Conservation (phyloP, 1,140 invertebrate species). For the Dreissena polymorpha region DNA sequence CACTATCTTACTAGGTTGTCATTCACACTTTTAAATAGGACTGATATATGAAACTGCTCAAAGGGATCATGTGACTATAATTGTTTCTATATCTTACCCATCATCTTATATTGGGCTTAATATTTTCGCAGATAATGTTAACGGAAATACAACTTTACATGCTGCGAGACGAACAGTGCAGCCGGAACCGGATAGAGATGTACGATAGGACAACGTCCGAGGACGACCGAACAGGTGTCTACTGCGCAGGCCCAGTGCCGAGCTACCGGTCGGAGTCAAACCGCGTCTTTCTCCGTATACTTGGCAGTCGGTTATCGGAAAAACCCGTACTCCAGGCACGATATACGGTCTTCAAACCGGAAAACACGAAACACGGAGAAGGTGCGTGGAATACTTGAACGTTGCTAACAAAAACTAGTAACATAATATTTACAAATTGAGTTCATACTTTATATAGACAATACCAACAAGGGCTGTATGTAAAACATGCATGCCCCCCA, state of each 20-base stretch:
- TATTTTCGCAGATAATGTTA: constrained; percentile 29
- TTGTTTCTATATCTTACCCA: no score
- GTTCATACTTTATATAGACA: no score
- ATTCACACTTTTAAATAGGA: no score
- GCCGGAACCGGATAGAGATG: constrained; percentile 43
- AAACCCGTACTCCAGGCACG: constrained; percentile 44
- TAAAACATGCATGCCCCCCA: no score
- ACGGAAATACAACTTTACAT: constrained; percentile 41
- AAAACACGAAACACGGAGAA: background rate
- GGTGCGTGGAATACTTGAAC: background rate
- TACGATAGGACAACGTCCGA: constrained; percentile 40
- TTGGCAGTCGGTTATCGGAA: constrained; percentile 34
- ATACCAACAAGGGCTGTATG: no score
- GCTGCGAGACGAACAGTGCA: constrained; percentile 31
- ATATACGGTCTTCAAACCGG: constrained; percentile 45
- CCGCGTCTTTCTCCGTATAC: constrained; percentile 38
- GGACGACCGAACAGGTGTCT: constrained; percentile 33
- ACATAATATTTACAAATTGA: no score
- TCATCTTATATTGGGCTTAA: no score
- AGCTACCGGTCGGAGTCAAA: constrained; percentile 44
- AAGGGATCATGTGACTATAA: no score
- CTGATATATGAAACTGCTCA: no score
- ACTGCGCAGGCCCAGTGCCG: constrained; percentile 41
- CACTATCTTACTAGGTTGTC: no score
- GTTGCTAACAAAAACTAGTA: no score